Base-by-base conservation (phyloP, 1,140 invertebrate genomes). In the Drosophila ercepeae region DNA sequence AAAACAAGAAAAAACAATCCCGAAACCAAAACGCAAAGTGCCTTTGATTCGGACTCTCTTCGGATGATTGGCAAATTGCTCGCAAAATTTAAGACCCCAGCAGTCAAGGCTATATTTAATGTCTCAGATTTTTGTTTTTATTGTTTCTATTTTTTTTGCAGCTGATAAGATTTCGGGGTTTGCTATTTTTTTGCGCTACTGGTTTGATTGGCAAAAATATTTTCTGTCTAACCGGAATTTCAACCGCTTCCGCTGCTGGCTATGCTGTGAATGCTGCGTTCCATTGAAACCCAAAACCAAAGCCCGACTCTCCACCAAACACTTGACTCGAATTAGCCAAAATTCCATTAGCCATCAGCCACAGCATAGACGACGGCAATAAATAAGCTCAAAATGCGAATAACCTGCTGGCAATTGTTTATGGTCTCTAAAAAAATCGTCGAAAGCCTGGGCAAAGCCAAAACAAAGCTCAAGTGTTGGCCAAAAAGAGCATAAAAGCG, bases 31-130 rank as follows among this genome's bases (percentile, higher is more conserved):
- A 70, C 50, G 32, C 32, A 32, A 64, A 55, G 44, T 65, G 41
- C 4, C 58, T n/a, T 7, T 16, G 52, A 45, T 34, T 42, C 50
- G 18, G 45, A 45, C 41, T 46, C 65, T 67, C 46, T 46, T 46
- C 67, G 76, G 59, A 70, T 88, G 84, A 79, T 67, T 61, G 52
- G 55, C 77, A 88, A 88, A 88, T 88, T 86, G 68, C 51, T 75
- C 49, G n/a, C n/a, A n/a, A 70, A 77, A 73, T 70, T 81, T 54
- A 54, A 84, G 75, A 61, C 55, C 41, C 61, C 16, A 76, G 52
- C 16, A 76, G 52, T 88, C 76, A 86, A 88, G 81, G 81, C 63
- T 70, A 41, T 48, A 61, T 61, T 52, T 68, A 50, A 50, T 58
- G 41, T 39, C 34, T 52, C 19, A 18, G 3, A 50, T n/a, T 64